These are phyloP conservation scores for Acrobasis consociella DNA, from an alignment of 2,888 invertebrate species.

Conservation along the genomic window DNA sequence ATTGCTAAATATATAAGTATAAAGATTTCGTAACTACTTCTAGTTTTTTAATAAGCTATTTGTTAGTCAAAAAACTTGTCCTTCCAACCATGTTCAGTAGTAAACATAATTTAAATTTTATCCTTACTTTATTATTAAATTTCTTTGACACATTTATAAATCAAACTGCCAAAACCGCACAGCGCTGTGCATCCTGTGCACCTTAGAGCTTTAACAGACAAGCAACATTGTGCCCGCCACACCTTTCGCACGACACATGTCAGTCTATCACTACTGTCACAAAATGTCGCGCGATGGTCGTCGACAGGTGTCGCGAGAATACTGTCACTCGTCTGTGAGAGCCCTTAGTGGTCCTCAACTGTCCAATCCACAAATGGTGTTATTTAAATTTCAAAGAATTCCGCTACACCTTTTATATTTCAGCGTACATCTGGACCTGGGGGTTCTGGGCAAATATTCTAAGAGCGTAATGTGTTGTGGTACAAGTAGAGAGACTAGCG, in stretches of 20 bases:
- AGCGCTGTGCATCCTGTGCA: slow-evolving; percentile 3
- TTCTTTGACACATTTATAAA: not conserved
- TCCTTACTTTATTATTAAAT: not conserved
- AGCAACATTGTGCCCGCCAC: too few relatives aligned
- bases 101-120: too few relatives aligned
- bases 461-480: slow-evolving; percentile 2
- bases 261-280: too few relatives aligned
- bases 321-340: too few relatives aligned
- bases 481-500: not conserved
- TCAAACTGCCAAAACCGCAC: not conserved
- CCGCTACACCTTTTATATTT: slow-evolving; percentile 27
- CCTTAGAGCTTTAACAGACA: not conserved
- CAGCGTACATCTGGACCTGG: slow-evolving; percentile 25
- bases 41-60: too few relatives aligned
- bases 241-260: too few relatives aligned
- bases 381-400: slow-evolving; percentile 30
- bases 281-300: too few relatives aligned
- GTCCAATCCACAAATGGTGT: slow-evolving; percentile 28
- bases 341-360: slow-evolving; percentile 1
- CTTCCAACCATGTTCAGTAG: too few relatives aligned
- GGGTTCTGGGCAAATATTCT: slow-evolving; percentile 27
- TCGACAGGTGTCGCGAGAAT: too few relatives aligned
- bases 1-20: too few relatives aligned
- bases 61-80: too few relatives aligned
- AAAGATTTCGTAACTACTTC: too few relatives aligned